Evolutionary conservation across 2,113 vertebrate genomes (phyloP), one percentile per base, ranked within the genome.

Genomic region (Geothlypis trichas): DNA sequence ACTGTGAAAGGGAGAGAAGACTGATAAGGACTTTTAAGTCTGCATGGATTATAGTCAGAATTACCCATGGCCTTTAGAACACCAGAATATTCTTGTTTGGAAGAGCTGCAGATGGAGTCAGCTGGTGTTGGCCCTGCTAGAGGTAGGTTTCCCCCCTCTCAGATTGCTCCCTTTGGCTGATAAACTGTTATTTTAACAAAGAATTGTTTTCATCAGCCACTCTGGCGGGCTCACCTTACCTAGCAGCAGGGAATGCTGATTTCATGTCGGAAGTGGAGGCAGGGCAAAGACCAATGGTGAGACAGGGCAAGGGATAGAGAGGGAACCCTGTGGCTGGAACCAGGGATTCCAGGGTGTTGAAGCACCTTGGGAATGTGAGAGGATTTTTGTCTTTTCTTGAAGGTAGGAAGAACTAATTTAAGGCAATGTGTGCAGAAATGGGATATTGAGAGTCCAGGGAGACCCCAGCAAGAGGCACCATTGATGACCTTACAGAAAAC

Each of bases 401-500:
- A 77, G 55, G 47, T 15, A 59, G 35, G 73, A 89, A 67, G 71
- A 86, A 37, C 51, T 69, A 11, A 5, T 46, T 73, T 42, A 61
- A 80, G 87, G 51, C 30, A 42, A 35, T 7, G 46, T 41, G 26
- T 9, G 6, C 49, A 63, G 72, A 62, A 82, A 88, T 14, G 7
- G 11, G 22, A 28, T 52, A 15, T 7, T 85, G 49, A 46, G 24
- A 30, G n/a, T 63, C 59, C 41, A 18, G 27, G 20, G n/a, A 86
- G 23, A 54, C 5, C 10, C 9, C 1, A 2, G 26, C 30, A 80
- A 79, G 67, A 80, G 72, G 54, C 7, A 42, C 5, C 1, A 0
- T 88, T 37, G 28, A 71, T 9, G 21, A 77, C 15, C 24, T 49
- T 26, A 24, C 1, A 47, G 42, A 52, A 71, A 52, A 51, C 0